Base-by-base conservation (phyloP, 2,113 vertebrate genomes). In the Oophaga pumilio region DNA sequence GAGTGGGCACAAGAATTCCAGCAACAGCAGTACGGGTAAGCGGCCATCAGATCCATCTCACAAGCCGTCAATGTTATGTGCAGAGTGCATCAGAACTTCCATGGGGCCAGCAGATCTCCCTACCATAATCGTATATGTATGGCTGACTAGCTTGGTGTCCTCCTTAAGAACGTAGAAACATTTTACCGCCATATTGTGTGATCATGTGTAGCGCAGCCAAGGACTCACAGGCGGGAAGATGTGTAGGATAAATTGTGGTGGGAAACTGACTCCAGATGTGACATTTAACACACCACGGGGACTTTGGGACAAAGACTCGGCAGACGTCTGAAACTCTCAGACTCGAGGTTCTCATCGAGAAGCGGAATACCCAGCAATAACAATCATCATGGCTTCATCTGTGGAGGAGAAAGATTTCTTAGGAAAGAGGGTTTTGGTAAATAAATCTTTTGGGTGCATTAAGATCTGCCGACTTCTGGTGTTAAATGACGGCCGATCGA, bases 271-370 rank as follows among this genome's bases (percentile, higher is more conserved):
- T 84, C 22, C 11, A 69, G 64, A 84, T 84, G 24, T 53, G 64
- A 84, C 82, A 69, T 84, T 69, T 69, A 84, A 69, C 82, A 49
- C 57, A 43, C 60, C 33, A 18, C 60, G 50, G 80, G 82, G 82
- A 84, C 82, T 17, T 1, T n/a, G 43, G 26, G 74, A 76, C 43
- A 76, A 50, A 76, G n/a, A 77, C 50, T 56, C 2, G 11, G 22
- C 76, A 77, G 76, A 77, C 49, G 49, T 53, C 50, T 56, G 76
- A n/a, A 53, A 26, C 15, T 17, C 28, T 43, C 50, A 24, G 20
- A 18, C 50, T 77, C n/a, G 56, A 6, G 49, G 33, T 18, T 43
- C 18, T 15, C 74, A 50, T 33, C 49, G n/a, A 76, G 74, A 49
- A 74, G 71, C 33, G 9, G 33, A 76, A 76, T 76, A n/a, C 18